Base-by-base conservation (phyloP, 2,888 invertebrate species). In the Eucriotettix oculatus region DNA sequence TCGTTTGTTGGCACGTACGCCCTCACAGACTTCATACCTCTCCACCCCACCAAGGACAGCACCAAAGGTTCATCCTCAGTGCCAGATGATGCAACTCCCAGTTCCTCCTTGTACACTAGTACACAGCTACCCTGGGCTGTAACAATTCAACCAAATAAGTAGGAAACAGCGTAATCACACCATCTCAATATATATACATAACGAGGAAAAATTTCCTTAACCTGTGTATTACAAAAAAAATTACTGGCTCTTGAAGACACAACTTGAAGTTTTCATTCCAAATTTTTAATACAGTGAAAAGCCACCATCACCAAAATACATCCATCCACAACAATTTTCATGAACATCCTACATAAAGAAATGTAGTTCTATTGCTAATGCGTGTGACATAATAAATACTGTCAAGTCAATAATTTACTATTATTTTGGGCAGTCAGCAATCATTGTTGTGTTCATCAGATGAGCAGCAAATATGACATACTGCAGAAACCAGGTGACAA, bases 1-100 rank as follows among this genome's bases (percentile, higher is more conserved):
- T 92, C 93, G 60, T 86, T 82, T 42, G 84, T 79, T 40, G 91
- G 85, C 43, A 95, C 88, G 75, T 96, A 97, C 0, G 92, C 92
- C 16, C 94, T 79, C 17, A 95, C 76, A 0, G 93, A 90, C 62
- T 84, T 83, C 12, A 85, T 87, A 9, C 96, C 96, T 63, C 90
- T 83, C 96, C 97, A 97, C 0, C 95, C 96, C 56, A 90, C 91
- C 62, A 92, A 75, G 48, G 82, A 80, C 57, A 93, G 75, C 44
- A 72, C 71, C 48, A 78, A 70, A 11, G 73, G 71, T 58, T 79
- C 79, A 10, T 71, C 73, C 44, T 70, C 67, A 58, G 79, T 79
- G 10, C 71, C 70, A 52, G 69, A 68, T 56, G 70, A 68, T 29
- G 29, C 29, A 29, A 5, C 29, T 29, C 29, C 29, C 29, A 5